Conservation (phyloP, 1,140 invertebrate species). For the Marisa cornuarietis region DNA sequence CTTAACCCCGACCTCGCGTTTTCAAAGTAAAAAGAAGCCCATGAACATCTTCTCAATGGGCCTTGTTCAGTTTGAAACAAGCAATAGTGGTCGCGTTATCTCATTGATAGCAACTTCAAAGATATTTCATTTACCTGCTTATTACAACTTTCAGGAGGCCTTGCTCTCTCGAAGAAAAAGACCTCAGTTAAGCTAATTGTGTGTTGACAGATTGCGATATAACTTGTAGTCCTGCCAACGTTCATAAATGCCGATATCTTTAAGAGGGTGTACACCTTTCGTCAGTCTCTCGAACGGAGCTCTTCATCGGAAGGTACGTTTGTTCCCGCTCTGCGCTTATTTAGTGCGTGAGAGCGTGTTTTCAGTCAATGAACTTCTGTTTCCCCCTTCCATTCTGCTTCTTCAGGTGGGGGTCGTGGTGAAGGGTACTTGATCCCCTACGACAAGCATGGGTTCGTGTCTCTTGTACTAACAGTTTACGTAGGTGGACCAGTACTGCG, state of each 20-base stretch:
- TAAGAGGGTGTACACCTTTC: not conserved
- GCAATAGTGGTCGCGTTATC: not conserved
- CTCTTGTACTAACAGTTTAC: not conserved
- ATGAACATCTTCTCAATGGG: not conserved
- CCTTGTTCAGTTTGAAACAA: not conserved
- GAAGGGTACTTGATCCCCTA: too few species aligned
- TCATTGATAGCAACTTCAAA: slow-evolving; percentile 16
- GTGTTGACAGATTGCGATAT: too few species aligned
- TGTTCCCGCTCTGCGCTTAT: too few species aligned
- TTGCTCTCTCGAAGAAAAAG: too few species aligned
- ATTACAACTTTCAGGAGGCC: not conserved
- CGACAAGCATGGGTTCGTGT: not conserved
- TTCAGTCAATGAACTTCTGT: not conserved
- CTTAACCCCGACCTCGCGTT: not conserved
- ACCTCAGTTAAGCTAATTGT: too few species aligned
- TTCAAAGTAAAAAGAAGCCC: not conserved
- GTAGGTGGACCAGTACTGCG: too few species aligned
- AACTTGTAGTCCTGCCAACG: too few species aligned
- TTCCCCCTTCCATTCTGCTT: not conserved
- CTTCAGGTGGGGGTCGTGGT: not conserved
- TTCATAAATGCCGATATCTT: not conserved
- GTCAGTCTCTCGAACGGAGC: not conserved
- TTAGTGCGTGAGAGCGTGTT: not conserved
- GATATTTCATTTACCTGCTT: slow-evolving; percentile 11
- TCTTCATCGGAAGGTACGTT: not conserved